Evolutionary conservation across 2,797 vertebrate genomes (phyloP), one percentile per base, ranked within the genome.

Genomic region (Sebastes variabilis): DNA sequence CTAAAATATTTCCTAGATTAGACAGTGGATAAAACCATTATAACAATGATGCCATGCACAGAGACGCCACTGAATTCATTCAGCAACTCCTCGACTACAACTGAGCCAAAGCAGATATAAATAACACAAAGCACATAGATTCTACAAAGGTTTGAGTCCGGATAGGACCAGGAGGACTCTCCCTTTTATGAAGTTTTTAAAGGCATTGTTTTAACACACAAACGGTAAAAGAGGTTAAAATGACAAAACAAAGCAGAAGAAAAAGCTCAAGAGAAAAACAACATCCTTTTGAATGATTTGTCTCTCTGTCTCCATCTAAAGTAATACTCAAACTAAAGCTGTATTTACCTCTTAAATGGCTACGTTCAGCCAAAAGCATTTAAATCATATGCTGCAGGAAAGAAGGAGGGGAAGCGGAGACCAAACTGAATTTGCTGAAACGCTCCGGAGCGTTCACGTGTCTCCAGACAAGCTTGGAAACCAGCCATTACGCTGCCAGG

Each of bases 361-460:
- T 30, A 52, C 67, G 25, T 85, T 74, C 22, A 29, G 76, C 83
- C 84, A 72, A 66, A 91, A 93, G 66, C 79, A 92, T 92, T 81
- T 87, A 90, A 94, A 94, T 92, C 84, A 92, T 61, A 90, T 7
- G 20, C 66, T 88, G 77, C 81, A 29, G 25, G 34, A 77, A 77
- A 52, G 80, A 34, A 56, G 69, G 71, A 80, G 78, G 14, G 18
- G 18, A 69, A 72, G 32, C 7, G 2, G 66, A 56, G 79, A 56
- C 79, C 56, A 24, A 80, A 78, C 60, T 14, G 30, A 79, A 58
- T 24, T 68, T 80, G 80, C 30, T 42, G 13, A 82, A 70, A 36
- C 36, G 36, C 36, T 38, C 36, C 36, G 7, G 75, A 84, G 60
- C 4, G 0, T 16, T 88, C 87, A 90, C 79, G 70, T 87, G 86